Conservation (phyloP, 2,888 invertebrate genomes). For the Drosophila ustulata region DNA sequence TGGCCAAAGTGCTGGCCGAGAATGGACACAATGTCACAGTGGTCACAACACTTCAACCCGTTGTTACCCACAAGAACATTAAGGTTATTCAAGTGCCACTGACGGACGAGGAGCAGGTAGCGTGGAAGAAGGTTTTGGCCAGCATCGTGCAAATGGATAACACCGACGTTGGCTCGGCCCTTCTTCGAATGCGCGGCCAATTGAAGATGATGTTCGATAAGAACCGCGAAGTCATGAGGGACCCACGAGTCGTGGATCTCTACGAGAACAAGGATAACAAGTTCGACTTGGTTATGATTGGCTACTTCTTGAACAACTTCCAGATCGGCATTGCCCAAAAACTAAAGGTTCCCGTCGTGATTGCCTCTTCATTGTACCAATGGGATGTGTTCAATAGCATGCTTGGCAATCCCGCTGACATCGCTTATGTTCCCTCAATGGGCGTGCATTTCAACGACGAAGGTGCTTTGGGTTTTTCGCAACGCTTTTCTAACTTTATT, state of each 20-base stretch:
- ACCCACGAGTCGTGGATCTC: constrained; percentile 64
- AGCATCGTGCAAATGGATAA: constrained; percentile 53
- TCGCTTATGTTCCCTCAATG: constrained; percentile 69
- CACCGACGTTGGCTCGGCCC: constrained; percentile 25
- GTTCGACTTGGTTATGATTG: constrained; percentile 54
- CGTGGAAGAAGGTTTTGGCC: constrained; percentile 22
- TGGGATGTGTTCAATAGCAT: constrained; percentile 51
- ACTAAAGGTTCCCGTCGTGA: constrained; percentile 74
- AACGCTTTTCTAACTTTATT: constrained; percentile 57
- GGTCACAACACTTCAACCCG: constrained; percentile 69
- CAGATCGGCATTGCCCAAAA: constrained; percentile 74
- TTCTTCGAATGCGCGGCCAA: constrained; percentile 20
- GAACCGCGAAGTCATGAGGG: constrained; percentile 40
- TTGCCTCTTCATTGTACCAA: constrained; percentile 26
- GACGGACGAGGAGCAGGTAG: constrained; percentile 36
- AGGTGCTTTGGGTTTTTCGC: constrained; percentile 45
- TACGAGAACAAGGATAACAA: constrained; percentile 69
- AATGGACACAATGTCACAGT: constrained; percentile 83
- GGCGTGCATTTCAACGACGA: constrained; percentile 29
- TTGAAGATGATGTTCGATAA: constrained; percentile 36
- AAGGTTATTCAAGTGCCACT: constrained; percentile 66
- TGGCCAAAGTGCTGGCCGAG: constrained; percentile 75
- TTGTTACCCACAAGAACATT: constrained; percentile 61
- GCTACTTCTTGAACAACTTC: constrained; percentile 77
- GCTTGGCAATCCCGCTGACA: constrained; percentile 71